phyloP scores from a whole-genome alignment of 2,797 vertebrate genomes.

The Threskiornis aethiopicus region DNA sequence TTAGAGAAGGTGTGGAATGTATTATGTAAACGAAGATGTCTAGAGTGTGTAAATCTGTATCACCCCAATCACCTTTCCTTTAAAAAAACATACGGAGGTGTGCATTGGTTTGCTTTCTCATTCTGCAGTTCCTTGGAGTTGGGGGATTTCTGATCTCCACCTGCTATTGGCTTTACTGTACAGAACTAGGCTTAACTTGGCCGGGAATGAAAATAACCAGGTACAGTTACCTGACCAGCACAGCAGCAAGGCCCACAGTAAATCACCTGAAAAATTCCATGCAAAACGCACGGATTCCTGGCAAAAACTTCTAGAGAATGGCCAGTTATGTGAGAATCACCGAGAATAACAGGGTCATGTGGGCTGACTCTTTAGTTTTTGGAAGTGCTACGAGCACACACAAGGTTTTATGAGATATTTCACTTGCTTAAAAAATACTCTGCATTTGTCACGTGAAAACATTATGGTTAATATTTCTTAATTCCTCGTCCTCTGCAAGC shows the following conservation, averaged over 20 bases:
- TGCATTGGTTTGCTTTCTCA: background rate
- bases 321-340: fast-evolving
- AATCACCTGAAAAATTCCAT: background rate
- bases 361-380: background rate
- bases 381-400: fast-evolving
- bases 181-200: background rate
- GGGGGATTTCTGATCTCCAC: background rate
- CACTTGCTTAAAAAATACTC: background rate
- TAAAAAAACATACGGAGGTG: fast-evolving
- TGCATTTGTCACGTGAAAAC: background rate
- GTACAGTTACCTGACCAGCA: no score
- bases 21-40: background rate
- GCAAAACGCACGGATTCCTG: background rate
- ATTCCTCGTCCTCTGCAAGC: background rate
- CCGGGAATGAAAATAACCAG: background rate
- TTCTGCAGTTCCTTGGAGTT: background rate
- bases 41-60: no score
- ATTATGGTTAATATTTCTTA: fast-evolving
- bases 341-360: fast-evolving
- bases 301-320: background rate
- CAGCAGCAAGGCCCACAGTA: background rate
- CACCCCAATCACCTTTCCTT: background rate
- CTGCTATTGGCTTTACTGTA: background rate
- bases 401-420: background rate
- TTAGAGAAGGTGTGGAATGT: background rate